Evolutionary conservation across 2,888 invertebrate genomes (phyloP).

Genomic region (Mechanitis mazaeus): DNA sequence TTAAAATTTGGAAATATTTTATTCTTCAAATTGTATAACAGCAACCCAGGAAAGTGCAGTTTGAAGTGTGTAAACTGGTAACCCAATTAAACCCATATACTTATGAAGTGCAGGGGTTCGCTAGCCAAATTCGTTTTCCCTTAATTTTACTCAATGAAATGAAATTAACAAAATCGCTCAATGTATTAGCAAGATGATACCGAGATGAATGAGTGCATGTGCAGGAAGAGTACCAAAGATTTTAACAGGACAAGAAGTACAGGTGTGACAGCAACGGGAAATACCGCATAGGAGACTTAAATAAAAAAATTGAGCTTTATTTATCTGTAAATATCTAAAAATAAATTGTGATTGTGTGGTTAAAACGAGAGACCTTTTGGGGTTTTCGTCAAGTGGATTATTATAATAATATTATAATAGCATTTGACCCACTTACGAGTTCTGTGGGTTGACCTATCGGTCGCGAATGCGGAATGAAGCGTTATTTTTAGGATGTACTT

Average conservation of each 20-base stretch:
- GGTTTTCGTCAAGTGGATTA: constrained; percentile 28
- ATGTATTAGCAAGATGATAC: constrained; percentile 42
- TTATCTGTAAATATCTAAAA: constrained; percentile 29
- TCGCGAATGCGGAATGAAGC: constrained; percentile 67
- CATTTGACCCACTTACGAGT: constrained; percentile 71
- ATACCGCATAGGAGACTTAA: constrained; percentile 60
- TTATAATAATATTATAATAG: constrained; percentile 43
- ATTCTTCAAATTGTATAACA: constrained; percentile 13
- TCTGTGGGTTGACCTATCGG: constrained; percentile 73
- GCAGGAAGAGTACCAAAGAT: constrained; percentile 45
- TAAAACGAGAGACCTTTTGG: constrained; percentile 29
- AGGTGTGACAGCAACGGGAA: constrained; percentile 50
- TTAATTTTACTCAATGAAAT: constrained; percentile 53
- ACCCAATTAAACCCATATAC: constrained; percentile 43
- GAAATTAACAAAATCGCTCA: constrained; percentile 47
- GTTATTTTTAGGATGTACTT: constrained; percentile 73
- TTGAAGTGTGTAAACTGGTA: constrained; percentile 35
- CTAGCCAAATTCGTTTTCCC: constrained; percentile 52
- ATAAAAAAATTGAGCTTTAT: constrained; percentile 39
- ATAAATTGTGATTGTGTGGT: constrained; percentile 32
- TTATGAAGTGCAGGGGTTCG: constrained; percentile 61
- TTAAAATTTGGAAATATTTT: not conserved
- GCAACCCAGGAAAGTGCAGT: constrained; percentile 27
- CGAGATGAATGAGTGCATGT: constrained; percentile 50
- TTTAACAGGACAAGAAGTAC: constrained; percentile 45